phyloP scores from a whole-genome alignment of 2,888 invertebrate species.

The Coremacera marginata region DNA sequence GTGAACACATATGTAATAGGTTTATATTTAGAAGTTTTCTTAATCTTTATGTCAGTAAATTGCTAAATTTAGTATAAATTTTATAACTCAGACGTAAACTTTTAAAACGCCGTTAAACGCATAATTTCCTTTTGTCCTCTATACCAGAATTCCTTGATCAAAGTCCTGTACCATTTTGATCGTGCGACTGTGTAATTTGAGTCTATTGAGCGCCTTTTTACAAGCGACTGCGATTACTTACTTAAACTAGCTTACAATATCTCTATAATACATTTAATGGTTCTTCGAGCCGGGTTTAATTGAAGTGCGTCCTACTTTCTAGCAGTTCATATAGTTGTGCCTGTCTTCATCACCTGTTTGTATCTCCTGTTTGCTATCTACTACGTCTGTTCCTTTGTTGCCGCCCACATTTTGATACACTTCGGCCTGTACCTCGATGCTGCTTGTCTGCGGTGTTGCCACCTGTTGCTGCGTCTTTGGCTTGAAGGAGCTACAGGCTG shows the following conservation, averaged over 20 bases:
- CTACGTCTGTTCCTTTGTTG: conserved; percentile 33
- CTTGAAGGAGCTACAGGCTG: conserved; percentile 64
- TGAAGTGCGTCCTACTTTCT: neutral
- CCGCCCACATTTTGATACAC: conserved; percentile 63
- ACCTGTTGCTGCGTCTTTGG: conserved; percentile 59
- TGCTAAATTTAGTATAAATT: no score
- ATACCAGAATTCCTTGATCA: no score
- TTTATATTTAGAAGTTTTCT: no score
- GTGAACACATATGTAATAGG: no score
- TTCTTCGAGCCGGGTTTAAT: neutral
- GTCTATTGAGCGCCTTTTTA: no score
- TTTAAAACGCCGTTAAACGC: no score
- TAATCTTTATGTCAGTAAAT: no score
- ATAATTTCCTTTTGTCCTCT: no score
- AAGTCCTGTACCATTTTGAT: no score
- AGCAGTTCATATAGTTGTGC: conserved; percentile 64
- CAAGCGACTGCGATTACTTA: no score
- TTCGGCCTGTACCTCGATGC: conserved; percentile 63
- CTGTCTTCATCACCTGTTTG: conserved; percentile 6
- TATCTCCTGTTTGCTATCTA: conserved; percentile 20
- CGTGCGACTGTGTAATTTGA: no score
- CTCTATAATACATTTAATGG: neutral
- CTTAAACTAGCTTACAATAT: neutral
- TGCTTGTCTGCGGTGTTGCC: conserved; percentile 58
- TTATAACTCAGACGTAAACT: no score